Base-by-base conservation (phyloP, 2,797 vertebrate genomes). In the Sebastes iracundus region DNA sequence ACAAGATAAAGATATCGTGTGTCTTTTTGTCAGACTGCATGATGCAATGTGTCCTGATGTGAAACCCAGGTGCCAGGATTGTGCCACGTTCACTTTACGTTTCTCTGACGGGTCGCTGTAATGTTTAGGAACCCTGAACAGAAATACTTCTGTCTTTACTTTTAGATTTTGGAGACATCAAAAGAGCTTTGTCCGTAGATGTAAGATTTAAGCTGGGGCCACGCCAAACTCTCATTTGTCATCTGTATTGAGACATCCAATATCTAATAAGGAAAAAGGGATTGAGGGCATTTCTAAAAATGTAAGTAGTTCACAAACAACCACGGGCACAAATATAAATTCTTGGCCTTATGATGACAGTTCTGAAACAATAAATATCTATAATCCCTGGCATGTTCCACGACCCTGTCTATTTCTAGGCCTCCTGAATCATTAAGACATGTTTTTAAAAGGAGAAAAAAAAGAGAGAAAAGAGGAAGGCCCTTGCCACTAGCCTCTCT, bases 301-400 rank as follows among this genome's bases (percentile, higher is more conserved):
- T 65, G 27, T 46, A 81, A 79, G 35, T 55, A 71, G 70, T 82
- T 81, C 69, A 85, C 73, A 83, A 80, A 86, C 62, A 84, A 80
- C 72, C 71, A 67, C n/a, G 12, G 69, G 60, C 80, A 82, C 60
- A 83, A 68, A 85, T 53, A 88, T 6, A 80, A 56, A 61, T 75
- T 77, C 18, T 74, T 80, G 67, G 77, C 62, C 25, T 14, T 22
- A 58, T 59, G 42, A 80, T 72, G 74, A 66, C 79, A 84, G 69
- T 22, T 77, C 63, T 71, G 52, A 84, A 85, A 91, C 73, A 83
- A 84, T 87, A 81, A 85, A 88, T 83, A 89, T 76, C 83, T 82
- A 73, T 79, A 79, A 81, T 79, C 46, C 32, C 52, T 84, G 79
- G 42, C 67, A 68, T 75, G 52, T 68, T 83, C 67, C 25, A 75